Evolutionary conservation across 1,140 invertebrate species (phyloP).

Genomic region (Drosophila mayri): DNA sequence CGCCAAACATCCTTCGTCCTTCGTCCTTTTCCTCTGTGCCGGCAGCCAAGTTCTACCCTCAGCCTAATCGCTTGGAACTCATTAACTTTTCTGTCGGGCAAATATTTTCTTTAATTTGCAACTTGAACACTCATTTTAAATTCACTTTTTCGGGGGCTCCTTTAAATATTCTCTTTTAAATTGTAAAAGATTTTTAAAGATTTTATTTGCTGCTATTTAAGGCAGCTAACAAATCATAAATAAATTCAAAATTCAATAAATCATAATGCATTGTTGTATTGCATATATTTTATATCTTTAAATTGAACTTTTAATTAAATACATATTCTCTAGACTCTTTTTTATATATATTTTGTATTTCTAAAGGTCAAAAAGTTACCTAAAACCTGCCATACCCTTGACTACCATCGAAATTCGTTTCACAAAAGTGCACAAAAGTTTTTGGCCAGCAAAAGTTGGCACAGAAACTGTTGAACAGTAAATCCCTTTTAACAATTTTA

Average conservation of each 20-base stretch:
- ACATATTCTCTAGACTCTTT: not conserved
- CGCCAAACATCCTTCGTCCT: constrained; percentile 25
- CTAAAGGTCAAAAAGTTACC: not conserved
- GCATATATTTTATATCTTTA: too few species aligned
- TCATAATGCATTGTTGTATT: fast-evolving
- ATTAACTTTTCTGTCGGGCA: constrained; percentile 33
- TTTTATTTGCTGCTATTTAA: not conserved
- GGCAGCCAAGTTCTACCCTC: not conserved
- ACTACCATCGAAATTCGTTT: not conserved
- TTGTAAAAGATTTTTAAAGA: too few species aligned
- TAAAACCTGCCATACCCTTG: not conserved
- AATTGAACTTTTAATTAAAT: not conserved
- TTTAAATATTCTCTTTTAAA: not conserved
- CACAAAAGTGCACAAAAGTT: not conserved
- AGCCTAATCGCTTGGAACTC: constrained; percentile 44
- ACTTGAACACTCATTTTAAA: not conserved
- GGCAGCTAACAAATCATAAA: not conserved
- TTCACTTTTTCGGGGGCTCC: not conserved
- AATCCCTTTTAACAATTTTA: constrained; percentile 1
- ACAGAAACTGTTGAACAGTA: constrained; percentile 9
- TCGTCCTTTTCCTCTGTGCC: not conserved
- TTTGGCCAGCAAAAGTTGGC: not conserved
- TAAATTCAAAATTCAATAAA: too few species aligned
- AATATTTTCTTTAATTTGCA: constrained; percentile 24
- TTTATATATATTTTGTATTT: not conserved